Base-by-base conservation (phyloP, 2,888 invertebrate species). In the Chironomus tentans region DNA sequence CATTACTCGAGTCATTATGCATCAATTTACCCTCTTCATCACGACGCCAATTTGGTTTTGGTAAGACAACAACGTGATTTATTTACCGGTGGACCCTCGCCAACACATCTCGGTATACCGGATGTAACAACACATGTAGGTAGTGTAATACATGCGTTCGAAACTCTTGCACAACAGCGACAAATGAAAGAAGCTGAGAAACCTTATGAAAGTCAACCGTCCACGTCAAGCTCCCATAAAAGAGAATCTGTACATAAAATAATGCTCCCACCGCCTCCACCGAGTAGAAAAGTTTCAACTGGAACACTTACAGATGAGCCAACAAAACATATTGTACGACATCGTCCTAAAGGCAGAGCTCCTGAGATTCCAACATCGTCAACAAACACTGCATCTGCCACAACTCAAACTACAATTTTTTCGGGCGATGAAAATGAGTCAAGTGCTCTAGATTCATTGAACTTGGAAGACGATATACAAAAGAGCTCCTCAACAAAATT, bases 71-170 rank as follows among this genome's bases (percentile, higher is more conserved):
- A 83, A 74, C 82, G 83, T 15, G 83, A 83, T 79, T 77, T 84
- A 28, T 84, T 84, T 77, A 82, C 81, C 78, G 84, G 84, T 46
- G 76, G 76, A 3, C 22, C 46, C 5, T 47, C 68, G 50, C 83
- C 84, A 24, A 38, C 61, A 76, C 78, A 38, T 38, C 10, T 84
- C 74, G 84, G 84, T 73, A 82, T 84, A 77, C 84, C 84, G 50
- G 82, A 84, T 78, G 82, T 84, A 70, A 82, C 79, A 77, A 82
- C 82, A 1, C 84, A 82, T 78, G 84, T 84, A 50, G 84, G 84
- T 76, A 83, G 82, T 77, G 82, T 84, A 77, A 82, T 84, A 50
- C 83, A 84, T 77, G 83, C 82, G 2, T 84, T 84, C 77, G 84
- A 84, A 78, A 82, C 83, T 15, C 79, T 84, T 80, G 83, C 83